Evolutionary conservation across 92 coral and sea anemone genomes (phyloP), one percentile per base, ranked within the genome.

Genomic region (Zoanthus sociatus): DNA sequence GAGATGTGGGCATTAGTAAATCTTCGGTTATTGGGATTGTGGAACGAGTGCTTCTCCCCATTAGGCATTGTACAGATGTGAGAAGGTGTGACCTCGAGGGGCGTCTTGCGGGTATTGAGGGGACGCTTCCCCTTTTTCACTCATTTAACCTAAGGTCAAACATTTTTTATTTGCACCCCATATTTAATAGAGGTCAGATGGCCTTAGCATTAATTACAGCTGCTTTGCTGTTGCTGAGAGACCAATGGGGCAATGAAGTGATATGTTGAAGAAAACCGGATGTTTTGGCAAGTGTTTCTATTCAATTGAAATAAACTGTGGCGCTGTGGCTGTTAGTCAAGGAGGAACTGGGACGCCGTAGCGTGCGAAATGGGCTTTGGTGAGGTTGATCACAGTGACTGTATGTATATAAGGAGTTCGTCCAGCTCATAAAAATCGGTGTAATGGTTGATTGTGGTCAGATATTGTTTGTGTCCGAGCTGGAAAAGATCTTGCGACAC

Each of bases 401-500:
- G 42, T 74, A 12, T 54, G 60, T 3, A 3, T 54, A 15, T 54
- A 46, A 14, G 77, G 61, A 53, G 71, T 21, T 64, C 18, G 9
- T 64, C 31, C 71, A 64, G 83, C 33, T 79, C 60, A 54, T 54
- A 54, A 15, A 54, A 54, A 54, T 54, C 60, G 60, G 9, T 14
- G 79, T 67, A 60, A 45, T 68, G 79, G 74, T 70, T 42, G 66
- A 79, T 86, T 42, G 73, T 79, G 60, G 54, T 44, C 45, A 88
- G 46, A 37, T 88, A 88, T 31, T 70, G 87, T 58, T 88, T 71
- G 71, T 47, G 78, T 7, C 16, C 68, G 45, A 54, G 16, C 44
- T 14, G 26, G 33, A 82, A 88, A 53, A 73, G 82, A 74, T 82
- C 88, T 31, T 88, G 91, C 3, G 90, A 87, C 0, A 87, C 90